Evolutionary conservation across 2,113 vertebrate genomes (phyloP), one percentile per base, ranked within the genome.

Genomic region (Pantherophis guttatus): DNA sequence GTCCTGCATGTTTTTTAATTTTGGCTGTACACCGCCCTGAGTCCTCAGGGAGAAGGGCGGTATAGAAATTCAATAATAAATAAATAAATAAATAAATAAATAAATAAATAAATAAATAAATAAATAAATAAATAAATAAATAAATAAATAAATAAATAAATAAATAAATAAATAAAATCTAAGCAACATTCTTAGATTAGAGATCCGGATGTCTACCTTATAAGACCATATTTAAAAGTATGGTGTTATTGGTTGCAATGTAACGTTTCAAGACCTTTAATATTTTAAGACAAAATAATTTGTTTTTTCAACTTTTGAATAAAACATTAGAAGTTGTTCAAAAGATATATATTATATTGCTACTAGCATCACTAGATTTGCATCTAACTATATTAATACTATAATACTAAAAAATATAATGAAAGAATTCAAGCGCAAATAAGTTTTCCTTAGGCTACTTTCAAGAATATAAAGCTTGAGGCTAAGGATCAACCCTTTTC

Each of bases 301-400:
- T 93, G 96, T 95, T 96, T 94, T 96, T 90, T 95, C 95, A 13
- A 24, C 58, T 87, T 96, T 93, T 95, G 93, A 97, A 94, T 8
- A 0, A 86, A 94, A 93, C 75, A 95, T 95, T 86, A 54, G 88
- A 95, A 70, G 87, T 91, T 85, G 92, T 96, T 97, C 95, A 96
- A 95, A 94, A 96, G 94, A 92, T 62, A 87, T 90, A 91, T 0
- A 86, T 94, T 87, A 94, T 0, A 94, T 65, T 17, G 87, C 95
- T 92, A 57, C 59, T 92, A 94, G 95, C 91, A 95, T 53, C 9
- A 50, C 70, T 92, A 85, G 15, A 93, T 95, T 95, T 93, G 89
- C 75, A 96, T 92, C 87, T 53, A n/a, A 95, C 92, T 96, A 89
- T 50, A 93, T 54, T 91, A 93, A 90, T 59, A 91, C 91, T 95